phyloP scores from a whole-genome alignment of 2,113 vertebrate species.

The Sterrhoptilus dennistouni region DNA sequence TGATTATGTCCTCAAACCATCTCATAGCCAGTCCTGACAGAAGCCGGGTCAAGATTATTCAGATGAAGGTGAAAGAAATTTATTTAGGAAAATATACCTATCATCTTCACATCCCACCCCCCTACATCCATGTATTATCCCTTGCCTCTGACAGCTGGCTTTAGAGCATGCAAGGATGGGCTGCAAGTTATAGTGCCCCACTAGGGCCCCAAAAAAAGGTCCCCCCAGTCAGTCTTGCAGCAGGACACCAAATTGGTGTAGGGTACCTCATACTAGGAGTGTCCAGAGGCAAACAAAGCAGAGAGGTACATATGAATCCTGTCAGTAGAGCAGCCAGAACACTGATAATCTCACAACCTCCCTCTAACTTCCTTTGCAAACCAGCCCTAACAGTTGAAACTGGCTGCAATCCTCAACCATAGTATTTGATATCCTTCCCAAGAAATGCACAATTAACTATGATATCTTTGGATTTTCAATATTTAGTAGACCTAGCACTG shows the following conservation, averaged over 20 bases:
- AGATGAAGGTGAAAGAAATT: not conserved
- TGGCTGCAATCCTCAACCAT: not conserved
- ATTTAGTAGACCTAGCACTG: not conserved
- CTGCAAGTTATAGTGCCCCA: not conserved
- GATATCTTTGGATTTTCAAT: not conserved
- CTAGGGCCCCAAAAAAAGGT: not conserved
- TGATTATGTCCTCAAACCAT: not conserved
- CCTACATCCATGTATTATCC: not conserved
- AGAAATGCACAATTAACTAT: not conserved
- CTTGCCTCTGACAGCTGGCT: not conserved
- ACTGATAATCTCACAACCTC: not conserved
- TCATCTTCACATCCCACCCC: not conserved
- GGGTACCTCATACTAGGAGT: not conserved
- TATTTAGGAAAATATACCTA: not conserved
- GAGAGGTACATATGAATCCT: not conserved
- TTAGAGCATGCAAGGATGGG: not conserved
- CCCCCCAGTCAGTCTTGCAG: not conserved
- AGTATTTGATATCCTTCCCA: not conserved
- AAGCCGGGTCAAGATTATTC: not conserved
- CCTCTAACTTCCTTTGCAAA: not conserved
- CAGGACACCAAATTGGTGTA: not conserved
- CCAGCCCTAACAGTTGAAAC: not conserved
- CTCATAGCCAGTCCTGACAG: not conserved
- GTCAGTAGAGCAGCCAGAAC: not conserved
- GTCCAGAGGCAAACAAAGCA: not conserved